Percentiles rank a stretch among this genome's conserved stretches.
Conservation (phyloP, 2,113 vertebrate genomes). For the Gulo gulo region DNA sequence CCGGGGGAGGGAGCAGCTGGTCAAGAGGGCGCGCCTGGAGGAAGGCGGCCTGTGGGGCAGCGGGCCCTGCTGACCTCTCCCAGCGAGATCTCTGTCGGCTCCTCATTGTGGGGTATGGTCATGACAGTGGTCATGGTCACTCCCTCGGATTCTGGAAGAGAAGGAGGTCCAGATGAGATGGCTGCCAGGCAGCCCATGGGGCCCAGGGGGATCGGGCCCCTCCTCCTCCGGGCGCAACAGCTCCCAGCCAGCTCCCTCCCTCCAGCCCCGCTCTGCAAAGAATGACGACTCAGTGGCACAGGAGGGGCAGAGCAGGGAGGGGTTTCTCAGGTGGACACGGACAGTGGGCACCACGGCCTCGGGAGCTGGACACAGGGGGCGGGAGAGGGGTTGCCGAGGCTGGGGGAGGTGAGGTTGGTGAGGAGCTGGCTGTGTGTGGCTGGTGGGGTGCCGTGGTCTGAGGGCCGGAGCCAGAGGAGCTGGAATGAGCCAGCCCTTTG, state of each 20-base stretch:
- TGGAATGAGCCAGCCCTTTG: not conserved
- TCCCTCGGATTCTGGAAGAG: slow-evolving; percentile 40
- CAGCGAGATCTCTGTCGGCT: slow-evolving; percentile 75
- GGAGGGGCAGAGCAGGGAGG: not conserved
- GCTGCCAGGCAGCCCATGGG: not conserved
- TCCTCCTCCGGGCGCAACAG: not conserved
- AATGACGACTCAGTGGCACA: not conserved
- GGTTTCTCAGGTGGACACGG: not conserved
- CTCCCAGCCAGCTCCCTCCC: not conserved
- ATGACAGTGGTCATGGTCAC: accelerated
- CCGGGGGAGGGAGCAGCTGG: accelerated
- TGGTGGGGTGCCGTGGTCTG: not conserved
- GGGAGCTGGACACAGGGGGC: not conserved
- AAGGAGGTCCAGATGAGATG: not conserved
- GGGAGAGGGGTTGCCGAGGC: too few species aligned
- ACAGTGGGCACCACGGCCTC: not conserved
- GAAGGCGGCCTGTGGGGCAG: not conserved
- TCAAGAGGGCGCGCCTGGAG: accelerated
- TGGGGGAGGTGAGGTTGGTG: not conserved
- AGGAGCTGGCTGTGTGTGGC: not conserved
- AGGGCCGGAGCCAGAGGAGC: not conserved
- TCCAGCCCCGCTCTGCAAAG: not conserved
- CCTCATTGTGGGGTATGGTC: not conserved
- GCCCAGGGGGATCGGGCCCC: not conserved
- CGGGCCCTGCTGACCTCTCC: slow-evolving; percentile 81